Evolutionary conservation across 1,140 invertebrate species (phyloP).

Genomic region (Drosophila parabipectinata): DNA sequence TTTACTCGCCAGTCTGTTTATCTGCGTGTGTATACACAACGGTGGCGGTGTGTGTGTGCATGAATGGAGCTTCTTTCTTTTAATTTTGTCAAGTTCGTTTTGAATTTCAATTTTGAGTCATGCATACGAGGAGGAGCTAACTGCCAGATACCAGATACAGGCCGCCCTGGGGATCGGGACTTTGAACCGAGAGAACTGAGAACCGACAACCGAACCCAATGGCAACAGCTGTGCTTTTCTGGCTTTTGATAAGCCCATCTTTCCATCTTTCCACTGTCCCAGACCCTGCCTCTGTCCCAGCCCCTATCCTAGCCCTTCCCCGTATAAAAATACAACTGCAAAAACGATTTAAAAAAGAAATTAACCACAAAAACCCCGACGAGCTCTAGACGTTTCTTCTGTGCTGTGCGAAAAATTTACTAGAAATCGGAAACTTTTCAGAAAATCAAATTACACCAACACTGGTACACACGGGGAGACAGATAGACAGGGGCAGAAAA

Average conservation of each 20-base stretch:
- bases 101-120: slow-evolving; percentile 83
- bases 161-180: slow-evolving; percentile 14
- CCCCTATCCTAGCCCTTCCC: not conserved
- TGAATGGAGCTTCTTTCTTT: slow-evolving; percentile 83
- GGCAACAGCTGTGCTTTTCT: slow-evolving; percentile 61
- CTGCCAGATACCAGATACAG: slow-evolving; percentile 59
- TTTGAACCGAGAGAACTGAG: slow-evolving; percentile 31
- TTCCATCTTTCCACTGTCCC: not conserved
- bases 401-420: slow-evolving; percentile 73
- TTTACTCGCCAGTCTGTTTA: slow-evolving; percentile 27
- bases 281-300: not conserved
- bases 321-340: slow-evolving; percentile 48
- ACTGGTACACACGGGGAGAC: slow-evolving; percentile 31
- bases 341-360: slow-evolving; percentile 82
- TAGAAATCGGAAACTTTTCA: slow-evolving; percentile 82
- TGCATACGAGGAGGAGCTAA: slow-evolving; percentile 43
- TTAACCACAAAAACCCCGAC: slow-evolving; percentile 78
- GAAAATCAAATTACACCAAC: slow-evolving; percentile 80
- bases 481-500: slow-evolving; percentile 24
- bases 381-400: slow-evolving; percentile 61
- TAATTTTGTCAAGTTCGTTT: slow-evolving; percentile 83
- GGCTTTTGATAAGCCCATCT: slow-evolving; percentile 69
- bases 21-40: slow-evolving; percentile 12
- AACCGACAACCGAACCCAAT: slow-evolving; percentile 26
- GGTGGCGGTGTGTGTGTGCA: slow-evolving; percentile 51